Conservation (phyloP, 2,797 vertebrate species). For the Todus mexicanus region DNA sequence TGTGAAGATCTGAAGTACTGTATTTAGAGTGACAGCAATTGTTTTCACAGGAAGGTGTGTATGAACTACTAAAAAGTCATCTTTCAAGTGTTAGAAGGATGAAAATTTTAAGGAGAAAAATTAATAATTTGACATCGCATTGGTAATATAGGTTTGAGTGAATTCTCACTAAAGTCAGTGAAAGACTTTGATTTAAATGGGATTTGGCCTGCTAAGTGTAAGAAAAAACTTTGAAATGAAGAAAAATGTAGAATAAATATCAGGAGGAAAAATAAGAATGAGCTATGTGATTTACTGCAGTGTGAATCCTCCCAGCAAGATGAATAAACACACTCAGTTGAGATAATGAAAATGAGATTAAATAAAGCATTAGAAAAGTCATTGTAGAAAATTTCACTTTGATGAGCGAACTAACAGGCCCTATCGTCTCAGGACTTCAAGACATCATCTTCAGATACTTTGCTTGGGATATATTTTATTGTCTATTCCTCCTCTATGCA, state of each 20-base stretch:
- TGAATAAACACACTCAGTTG: neutral
- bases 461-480: neutral
- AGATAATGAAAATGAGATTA: neutral
- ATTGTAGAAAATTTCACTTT: neutral
- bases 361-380: neutral
- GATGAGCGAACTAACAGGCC: neutral
- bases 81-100: neutral
- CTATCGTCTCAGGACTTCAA: neutral
- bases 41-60: neutral
- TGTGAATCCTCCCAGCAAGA: neutral
- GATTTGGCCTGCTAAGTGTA: neutral
- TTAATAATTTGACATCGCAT: neutral
- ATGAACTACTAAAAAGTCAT: neutral
- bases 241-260: neutral
- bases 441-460: neutral
- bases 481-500: neutral
- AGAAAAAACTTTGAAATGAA: neutral
- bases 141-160: neutral
- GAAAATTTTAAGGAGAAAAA: neutral
- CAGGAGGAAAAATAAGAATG: neutral
- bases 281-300: neutral
- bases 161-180: neutral
- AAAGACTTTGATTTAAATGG: neutral
- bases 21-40: conserved; percentile 27
- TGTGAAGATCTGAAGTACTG: neutral